A percentile compares a stretch with the other conserved stretches of the same genome.
Conservation (phyloP, 2,113 vertebrate species). For the Oncorhynchus tshawytscha region DNA sequence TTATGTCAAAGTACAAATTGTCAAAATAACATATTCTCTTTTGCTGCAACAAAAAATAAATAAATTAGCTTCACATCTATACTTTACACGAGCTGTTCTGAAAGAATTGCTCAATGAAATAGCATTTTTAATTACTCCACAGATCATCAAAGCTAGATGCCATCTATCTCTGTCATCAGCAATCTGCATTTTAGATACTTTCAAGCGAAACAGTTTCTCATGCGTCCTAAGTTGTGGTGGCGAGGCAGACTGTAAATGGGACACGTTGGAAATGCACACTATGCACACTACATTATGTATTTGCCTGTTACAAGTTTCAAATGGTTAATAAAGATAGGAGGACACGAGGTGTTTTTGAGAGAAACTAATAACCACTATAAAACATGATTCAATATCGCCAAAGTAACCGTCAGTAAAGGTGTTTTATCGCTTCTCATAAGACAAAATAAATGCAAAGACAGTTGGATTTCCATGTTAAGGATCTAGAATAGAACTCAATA, state of each 20-base stretch:
- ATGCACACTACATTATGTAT: no score
- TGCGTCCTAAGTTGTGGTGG: background rate
- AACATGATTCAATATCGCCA: background rate
- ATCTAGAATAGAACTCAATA: no score
- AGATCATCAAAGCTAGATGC: background rate
- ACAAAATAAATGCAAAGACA: background rate
- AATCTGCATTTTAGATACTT: background rate
- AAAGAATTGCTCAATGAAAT: background rate
- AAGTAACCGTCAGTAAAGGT: background rate
- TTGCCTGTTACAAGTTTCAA: no score
- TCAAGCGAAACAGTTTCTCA: background rate
- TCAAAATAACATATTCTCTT: conserved; percentile 1
- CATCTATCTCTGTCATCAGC: background rate
- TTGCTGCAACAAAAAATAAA: background rate
- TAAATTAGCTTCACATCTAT: background rate
- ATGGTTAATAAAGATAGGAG: no score
- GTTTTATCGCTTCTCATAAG: background rate
- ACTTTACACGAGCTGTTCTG: background rate
- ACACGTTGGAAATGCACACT: no score
- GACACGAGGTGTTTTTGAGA: no score
- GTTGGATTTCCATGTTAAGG: no score
- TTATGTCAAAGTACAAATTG: conserved; percentile 1
- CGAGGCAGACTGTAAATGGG: background rate
- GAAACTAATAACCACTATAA: no score
- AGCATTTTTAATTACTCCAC: conserved; percentile 4